These are phyloP conservation scores for Idaea straminata DNA, from an alignment of 2,888 invertebrate species.

Conservation along the genomic window DNA sequence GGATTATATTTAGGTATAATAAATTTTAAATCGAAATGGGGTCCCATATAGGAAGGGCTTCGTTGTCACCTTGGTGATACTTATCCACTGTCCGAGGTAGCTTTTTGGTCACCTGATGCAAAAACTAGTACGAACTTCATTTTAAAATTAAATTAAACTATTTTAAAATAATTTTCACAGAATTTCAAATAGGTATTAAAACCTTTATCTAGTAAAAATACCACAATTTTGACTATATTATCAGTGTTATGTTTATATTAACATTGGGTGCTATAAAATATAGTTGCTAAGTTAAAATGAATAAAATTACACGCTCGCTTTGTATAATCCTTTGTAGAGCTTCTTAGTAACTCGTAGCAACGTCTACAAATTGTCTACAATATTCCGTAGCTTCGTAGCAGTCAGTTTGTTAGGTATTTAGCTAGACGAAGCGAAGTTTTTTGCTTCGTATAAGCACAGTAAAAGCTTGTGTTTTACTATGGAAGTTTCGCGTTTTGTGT, in stretches of 20 bases:
- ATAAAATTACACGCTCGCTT: conserved; percentile 2
- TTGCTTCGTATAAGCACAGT: not conserved
- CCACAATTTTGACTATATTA: not conserved
- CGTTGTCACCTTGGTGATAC: too few species aligned
- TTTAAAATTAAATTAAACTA: too few species aligned
- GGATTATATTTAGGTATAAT: too few species aligned
- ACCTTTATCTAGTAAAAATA: not conserved
- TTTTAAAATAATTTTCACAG: too few species aligned
- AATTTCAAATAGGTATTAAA: too few species aligned
- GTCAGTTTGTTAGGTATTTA: not conserved
- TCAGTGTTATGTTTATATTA: not conserved
- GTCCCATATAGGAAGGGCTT: too few species aligned
- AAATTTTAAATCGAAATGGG: too few species aligned
- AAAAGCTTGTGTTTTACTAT: not conserved
- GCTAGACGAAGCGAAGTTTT: not conserved
- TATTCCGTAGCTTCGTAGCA: conserved; percentile 38
- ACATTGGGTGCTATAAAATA: not conserved
- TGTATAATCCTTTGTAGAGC: conserved; percentile 20
- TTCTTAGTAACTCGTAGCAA: conserved; percentile 38
- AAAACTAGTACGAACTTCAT: too few species aligned
- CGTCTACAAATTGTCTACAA: conserved; percentile 45
- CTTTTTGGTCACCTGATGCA: too few species aligned
- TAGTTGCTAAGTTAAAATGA: not conserved
- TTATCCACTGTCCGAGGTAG: too few species aligned
- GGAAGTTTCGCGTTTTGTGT: too few species aligned